These are phyloP conservation scores for Colletes latitarsis DNA, from an alignment of 1,140 invertebrate genomes.

Conservation along the genomic window DNA sequence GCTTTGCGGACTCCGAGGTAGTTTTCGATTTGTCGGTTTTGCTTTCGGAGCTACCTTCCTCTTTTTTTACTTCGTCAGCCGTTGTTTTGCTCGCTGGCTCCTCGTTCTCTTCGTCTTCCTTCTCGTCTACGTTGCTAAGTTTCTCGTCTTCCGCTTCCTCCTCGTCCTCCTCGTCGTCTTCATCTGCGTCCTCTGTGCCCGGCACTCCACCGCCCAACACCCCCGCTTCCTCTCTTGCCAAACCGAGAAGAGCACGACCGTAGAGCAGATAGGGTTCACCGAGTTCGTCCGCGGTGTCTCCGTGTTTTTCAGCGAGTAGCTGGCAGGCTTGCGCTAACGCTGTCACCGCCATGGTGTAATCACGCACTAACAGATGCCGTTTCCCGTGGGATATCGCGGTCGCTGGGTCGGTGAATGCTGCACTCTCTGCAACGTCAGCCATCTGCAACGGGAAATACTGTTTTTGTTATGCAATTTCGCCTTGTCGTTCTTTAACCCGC, in stretches of 20 bases:
- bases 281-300: slow-evolving; percentile 89
- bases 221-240: slow-evolving; percentile 90
- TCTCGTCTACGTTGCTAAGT: slow-evolving; percentile 75
- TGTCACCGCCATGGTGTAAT: slow-evolving; percentile 89
- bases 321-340: slow-evolving; percentile 89
- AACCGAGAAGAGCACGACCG: slow-evolving; percentile 90
- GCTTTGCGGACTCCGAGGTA: slow-evolving; percentile 66
- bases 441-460: slow-evolving; percentile 78
- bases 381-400: slow-evolving; percentile 87
- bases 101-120: slow-evolving; percentile 70
- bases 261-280: slow-evolving; percentile 91
- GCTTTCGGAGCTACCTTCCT: slow-evolving; percentile 59
- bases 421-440: slow-evolving; percentile 81
- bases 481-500: too few relatives aligned
- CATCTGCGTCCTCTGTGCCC: slow-evolving; percentile 81
- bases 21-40: slow-evolving; percentile 36
- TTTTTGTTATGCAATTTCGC: not conserved
- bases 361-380: slow-evolving; percentile 89
- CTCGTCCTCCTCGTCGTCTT: slow-evolving; percentile 82
- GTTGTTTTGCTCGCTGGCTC: slow-evolving; percentile 59
- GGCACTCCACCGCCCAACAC: slow-evolving; percentile 89
- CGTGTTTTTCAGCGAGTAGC: slow-evolving; percentile 86
- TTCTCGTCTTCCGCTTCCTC: slow-evolving; percentile 77
- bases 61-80: slow-evolving; percentile 7
- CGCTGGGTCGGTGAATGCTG: slow-evolving; percentile 79